A percentile compares a stretch with the other conserved stretches of the same genome.
These are phyloP conservation scores for Zelostemma sp. DNA, from an alignment of 1,140 invertebrate genomes.

Conservation along the genomic window DNA sequence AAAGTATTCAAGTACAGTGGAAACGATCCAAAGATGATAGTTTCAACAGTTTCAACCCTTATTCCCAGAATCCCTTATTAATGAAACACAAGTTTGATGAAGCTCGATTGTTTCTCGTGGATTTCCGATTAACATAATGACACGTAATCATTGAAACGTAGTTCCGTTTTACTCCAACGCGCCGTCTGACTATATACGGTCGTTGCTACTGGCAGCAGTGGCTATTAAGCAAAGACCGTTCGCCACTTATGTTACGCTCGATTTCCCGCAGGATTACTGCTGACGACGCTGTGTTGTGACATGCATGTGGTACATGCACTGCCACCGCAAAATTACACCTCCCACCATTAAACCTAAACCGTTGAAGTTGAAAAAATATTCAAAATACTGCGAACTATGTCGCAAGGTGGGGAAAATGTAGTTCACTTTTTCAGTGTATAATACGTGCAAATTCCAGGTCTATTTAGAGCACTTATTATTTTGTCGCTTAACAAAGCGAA, in stretches of 20 bases:
- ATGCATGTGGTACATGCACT: constrained; percentile 5
- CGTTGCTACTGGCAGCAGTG: constrained; percentile 18
- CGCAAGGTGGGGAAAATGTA: too few species aligned
- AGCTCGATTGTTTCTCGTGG: background rate
- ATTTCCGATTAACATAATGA: constrained; percentile 33
- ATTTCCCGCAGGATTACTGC: constrained; percentile 33
- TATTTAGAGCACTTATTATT: too few species aligned
- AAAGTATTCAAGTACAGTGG: too few species aligned
- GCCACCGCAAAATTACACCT: constrained; percentile 24
- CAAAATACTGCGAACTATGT: too few species aligned
- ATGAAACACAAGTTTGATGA: too few species aligned
- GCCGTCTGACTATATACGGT: constrained; percentile 33
- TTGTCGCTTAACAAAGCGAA: too few species aligned
- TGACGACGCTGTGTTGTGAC: constrained; percentile 15
- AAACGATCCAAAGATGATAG: too few species aligned
- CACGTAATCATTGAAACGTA: constrained; percentile 26
- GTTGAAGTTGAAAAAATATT: background rate
- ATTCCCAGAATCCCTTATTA: too few species aligned
- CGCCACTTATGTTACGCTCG: constrained; percentile 28
- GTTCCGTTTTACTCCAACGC: constrained; percentile 24
- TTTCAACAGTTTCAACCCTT: too few species aligned
- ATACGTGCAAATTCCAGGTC: too few species aligned
- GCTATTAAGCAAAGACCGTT: constrained; percentile 25
- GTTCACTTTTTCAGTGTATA: too few species aligned
- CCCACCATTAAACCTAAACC: constrained; percentile 32